Evolutionary conservation across 1,140 invertebrate species (phyloP).

Genomic region (Hetaerina americana): DNA sequence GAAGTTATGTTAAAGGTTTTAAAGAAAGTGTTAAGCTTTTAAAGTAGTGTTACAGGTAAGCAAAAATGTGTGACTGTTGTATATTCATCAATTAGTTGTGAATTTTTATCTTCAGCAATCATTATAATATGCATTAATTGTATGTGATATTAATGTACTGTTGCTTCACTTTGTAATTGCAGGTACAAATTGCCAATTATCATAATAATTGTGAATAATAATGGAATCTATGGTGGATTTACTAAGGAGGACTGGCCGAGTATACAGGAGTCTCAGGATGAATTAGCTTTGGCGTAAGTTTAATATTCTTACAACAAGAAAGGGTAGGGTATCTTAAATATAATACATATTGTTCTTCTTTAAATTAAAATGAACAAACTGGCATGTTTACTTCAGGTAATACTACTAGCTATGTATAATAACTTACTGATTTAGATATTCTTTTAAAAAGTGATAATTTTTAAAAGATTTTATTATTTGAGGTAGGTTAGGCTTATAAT

Average conservation of each 20-base stretch:
- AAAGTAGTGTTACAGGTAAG: too few relatives aligned
- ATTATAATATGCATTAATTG: neutral
- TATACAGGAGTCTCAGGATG: slow-evolving; percentile 47
- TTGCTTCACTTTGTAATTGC: too few relatives aligned
- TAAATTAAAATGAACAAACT: too few relatives aligned
- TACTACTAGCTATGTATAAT: too few relatives aligned
- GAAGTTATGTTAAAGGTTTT: too few relatives aligned
- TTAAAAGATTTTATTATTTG: too few relatives aligned
- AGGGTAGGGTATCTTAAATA: neutral
- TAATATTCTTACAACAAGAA: neutral
- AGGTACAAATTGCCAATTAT: slow-evolving; percentile 86
- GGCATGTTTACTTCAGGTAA: too few relatives aligned
- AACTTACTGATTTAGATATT: too few relatives aligned
- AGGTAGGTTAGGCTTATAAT: too few relatives aligned
- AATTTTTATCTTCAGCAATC: neutral
- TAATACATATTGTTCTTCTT: neutral
- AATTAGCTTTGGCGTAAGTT: slow-evolving; percentile 37
- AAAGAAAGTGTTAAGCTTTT: too few relatives aligned
- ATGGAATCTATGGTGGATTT: slow-evolving; percentile 83
- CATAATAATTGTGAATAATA: slow-evolving; percentile 90
- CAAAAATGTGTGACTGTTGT: neutral
- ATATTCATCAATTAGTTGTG: slow-evolving; percentile 4
- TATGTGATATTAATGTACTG: too few relatives aligned
- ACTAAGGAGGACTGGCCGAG: slow-evolving; percentile 58
- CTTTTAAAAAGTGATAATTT: too few relatives aligned